phyloP scores from a whole-genome alignment of 2,888 invertebrate species.

The Spisula solida region DNA sequence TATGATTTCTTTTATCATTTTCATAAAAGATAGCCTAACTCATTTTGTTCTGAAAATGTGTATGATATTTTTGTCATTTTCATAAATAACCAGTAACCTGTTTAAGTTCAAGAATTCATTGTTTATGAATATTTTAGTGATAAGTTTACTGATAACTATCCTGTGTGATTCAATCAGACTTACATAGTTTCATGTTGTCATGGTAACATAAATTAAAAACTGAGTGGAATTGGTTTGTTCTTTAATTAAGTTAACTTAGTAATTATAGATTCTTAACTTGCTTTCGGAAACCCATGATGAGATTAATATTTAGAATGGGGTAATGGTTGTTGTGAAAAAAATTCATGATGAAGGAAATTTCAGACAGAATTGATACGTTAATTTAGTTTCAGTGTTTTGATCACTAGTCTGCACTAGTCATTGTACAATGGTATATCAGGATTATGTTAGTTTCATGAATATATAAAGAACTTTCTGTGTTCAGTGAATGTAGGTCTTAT shows the following conservation, averaged over 20 bases:
- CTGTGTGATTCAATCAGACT: background rate
- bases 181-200: background rate
- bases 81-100: background rate
- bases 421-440: no score
- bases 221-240: background rate
- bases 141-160: background rate
- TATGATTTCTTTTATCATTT: background rate
- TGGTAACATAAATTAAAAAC: background rate
- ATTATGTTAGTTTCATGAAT: background rate
- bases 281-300: no score
- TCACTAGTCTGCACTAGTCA: no score
- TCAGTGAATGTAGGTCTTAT: background rate
- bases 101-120: background rate
- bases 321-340: no score
- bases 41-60: background rate
- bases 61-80: background rate
- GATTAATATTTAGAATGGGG: no score
- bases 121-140: background rate
- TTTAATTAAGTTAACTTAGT: background rate
- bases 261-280: background rate
- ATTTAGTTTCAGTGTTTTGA: no score
- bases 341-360: no score
- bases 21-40: background rate
- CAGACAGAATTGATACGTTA: no score
- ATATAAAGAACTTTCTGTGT: background rate